A percentile compares a stretch with the other conserved stretches of the same genome.
These are phyloP conservation scores for Pelobates cultripes DNA, from an alignment of 2,797 vertebrate genomes.

Conservation along the genomic window DNA sequence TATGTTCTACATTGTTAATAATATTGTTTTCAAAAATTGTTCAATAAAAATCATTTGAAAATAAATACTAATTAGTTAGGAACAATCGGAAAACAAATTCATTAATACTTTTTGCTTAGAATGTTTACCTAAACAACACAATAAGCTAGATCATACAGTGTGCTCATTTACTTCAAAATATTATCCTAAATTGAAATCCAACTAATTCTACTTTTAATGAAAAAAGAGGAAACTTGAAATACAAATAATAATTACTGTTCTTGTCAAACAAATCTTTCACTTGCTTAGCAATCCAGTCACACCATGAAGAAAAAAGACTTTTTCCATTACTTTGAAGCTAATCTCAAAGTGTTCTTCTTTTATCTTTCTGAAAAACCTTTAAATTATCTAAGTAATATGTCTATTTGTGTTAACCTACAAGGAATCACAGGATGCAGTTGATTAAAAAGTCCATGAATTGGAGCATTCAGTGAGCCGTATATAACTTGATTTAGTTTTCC, in stretches of 20 bases:
- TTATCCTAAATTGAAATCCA: background rate
- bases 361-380: background rate
- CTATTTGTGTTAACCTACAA: background rate
- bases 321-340: background rate
- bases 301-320: background rate
- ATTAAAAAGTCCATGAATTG: background rate
- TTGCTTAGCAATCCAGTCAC: background rate
- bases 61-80: no score
- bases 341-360: background rate
- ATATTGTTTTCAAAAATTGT: no score
- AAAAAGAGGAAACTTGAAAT: background rate
- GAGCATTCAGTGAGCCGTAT: no score
- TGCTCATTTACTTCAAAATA: background rate
- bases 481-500: no score
- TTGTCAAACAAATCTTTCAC: background rate
- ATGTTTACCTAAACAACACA: no score
- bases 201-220: background rate
- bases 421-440: background rate
- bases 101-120: no score
- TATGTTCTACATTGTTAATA: no score
- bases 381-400: background rate
- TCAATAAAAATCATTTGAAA: no score
- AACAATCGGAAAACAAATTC: no score
- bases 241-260: slow-evolving; percentile 8
- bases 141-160: no score